Evolutionary conservation across 2,797 vertebrate genomes (phyloP), one percentile per base, ranked within the genome.

Genomic region (Premnoplex brunnescens): DNA sequence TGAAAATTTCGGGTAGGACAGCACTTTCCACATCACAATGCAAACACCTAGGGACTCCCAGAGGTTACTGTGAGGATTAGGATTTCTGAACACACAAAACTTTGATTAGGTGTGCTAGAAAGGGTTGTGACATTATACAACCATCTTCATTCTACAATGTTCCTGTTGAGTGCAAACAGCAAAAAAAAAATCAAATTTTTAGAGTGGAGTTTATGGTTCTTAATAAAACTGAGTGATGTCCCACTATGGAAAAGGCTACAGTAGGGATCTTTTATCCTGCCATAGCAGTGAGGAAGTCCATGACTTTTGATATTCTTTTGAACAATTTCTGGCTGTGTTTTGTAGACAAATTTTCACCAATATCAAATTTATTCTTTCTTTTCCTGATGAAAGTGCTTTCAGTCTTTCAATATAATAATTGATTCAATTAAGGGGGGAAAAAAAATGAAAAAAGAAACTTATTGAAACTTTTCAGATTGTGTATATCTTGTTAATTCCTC

Each of bases 351-450:
- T 95, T 91, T 84, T 59, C 49, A 80, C 32, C 14, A 92, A 85
- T 85, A 95, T 74, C 14, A 51, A 78, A 72, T 63, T 82, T 76
- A 91, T 87, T 94, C 37, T 92, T 93, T 5, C 9, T 79, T 72
- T 78, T 87, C 4, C 18, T 66, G 21, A 68, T 93, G 22, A 95
- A 88, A 84, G 18, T 93, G 43, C 44, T 91, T 93, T 34, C 23
- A 56, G 46, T 34, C 26, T 95, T 95, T 82, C 30, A 86, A 17
- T 54, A 78, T 22, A 44, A 10, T 24, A 13, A 59, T 60, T 85
- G n/a, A 86, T 90, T 69, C 34, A 85, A 91, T 85, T 82, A 80
- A 49, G 79, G 17, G 16, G 39, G 6, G 6, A 39, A 30, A 39
- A 48, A 32, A 46, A 32, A 46, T 13, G 12, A 14, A 39, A 85